phyloP scores from a whole-genome alignment of 2,113 vertebrate genomes.

The Coryphaenoides rupestris region DNA sequence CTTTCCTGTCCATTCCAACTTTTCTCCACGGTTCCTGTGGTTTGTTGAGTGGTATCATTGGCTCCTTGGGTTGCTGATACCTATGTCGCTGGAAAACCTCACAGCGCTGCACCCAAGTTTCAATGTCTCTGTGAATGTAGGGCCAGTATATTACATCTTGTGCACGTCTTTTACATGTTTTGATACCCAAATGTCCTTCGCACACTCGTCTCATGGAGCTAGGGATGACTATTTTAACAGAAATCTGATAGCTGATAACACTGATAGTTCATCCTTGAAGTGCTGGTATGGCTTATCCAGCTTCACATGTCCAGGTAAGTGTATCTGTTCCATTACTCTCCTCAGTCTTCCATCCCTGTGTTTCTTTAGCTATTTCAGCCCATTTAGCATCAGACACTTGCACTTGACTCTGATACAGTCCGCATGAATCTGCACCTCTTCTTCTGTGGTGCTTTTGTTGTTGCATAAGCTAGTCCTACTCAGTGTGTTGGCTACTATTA shows the following conservation, averaged over 20 bases:
- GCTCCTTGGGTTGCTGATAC: slow-evolving; percentile 9
- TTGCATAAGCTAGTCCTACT: slow-evolving; percentile 2
- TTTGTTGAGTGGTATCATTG: slow-evolving; percentile 10
- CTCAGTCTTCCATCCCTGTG: slow-evolving; percentile 8
- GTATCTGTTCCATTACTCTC: slow-evolving; percentile 8
- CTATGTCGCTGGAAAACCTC: slow-evolving; percentile 10
- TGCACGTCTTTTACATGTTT: slow-evolving; percentile 1
- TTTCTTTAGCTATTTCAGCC: slow-evolving; percentile 14
- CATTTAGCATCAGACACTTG: slow-evolving; percentile 21
- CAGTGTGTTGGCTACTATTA: slow-evolving; percentile 17
- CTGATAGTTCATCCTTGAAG: slow-evolving; percentile 10
- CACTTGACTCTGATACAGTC: slow-evolving; percentile 9
- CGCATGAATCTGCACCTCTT: slow-evolving; percentile 15
- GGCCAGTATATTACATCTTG: not conserved
- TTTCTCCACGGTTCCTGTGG: no score
- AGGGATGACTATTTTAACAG: slow-evolving; percentile 12
- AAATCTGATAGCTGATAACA: slow-evolving; percentile 8
- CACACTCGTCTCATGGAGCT: not conserved
- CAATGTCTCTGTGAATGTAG: slow-evolving; percentile 12
- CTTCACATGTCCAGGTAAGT: not conserved
- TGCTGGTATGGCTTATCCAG: slow-evolving; percentile 11
- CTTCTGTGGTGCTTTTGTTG: slow-evolving; percentile 8
- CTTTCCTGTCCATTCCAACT: no score
- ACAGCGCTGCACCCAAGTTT: slow-evolving; percentile 1
- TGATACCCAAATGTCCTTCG: not conserved